Conservation (phyloP, 2,797 vertebrate species). For the Pteropus rufus region DNA sequence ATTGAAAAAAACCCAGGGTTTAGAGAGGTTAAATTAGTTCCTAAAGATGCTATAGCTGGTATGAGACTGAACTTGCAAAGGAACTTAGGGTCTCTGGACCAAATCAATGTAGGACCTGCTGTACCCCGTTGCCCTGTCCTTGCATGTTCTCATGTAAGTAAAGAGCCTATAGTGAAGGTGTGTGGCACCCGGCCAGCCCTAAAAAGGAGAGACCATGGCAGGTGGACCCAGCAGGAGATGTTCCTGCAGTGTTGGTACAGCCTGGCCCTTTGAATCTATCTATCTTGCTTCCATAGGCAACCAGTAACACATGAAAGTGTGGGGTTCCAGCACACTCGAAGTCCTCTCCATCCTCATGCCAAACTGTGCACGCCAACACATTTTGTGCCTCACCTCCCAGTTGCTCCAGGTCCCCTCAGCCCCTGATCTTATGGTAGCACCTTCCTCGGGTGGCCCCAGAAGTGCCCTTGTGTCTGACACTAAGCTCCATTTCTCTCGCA, state of each 20-base stretch:
- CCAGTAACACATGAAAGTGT: neutral
- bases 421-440: neutral
- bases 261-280: too few relatives aligned
- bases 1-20: neutral
- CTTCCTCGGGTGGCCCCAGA: neutral
- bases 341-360: neutral
- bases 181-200: neutral
- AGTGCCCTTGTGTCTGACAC: neutral
- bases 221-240: neutral
- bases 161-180: neutral
- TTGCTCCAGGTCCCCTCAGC: neutral
- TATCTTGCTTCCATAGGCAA: neutral
- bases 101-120: neutral
- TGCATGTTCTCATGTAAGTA: neutral
- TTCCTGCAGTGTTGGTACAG: too few relatives aligned
- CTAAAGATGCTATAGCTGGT: neutral
- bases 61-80: neutral
- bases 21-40: neutral
- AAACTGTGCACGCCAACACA: neutral
- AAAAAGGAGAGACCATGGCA: neutral
- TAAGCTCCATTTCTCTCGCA: neutral
- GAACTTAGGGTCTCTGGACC: neutral
- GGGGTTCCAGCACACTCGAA: neutral
- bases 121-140: neutral
- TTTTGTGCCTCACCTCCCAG: neutral